Base-by-base conservation (phyloP, 2,888 invertebrate genomes). In the Lissocephala sabroskyi region DNA sequence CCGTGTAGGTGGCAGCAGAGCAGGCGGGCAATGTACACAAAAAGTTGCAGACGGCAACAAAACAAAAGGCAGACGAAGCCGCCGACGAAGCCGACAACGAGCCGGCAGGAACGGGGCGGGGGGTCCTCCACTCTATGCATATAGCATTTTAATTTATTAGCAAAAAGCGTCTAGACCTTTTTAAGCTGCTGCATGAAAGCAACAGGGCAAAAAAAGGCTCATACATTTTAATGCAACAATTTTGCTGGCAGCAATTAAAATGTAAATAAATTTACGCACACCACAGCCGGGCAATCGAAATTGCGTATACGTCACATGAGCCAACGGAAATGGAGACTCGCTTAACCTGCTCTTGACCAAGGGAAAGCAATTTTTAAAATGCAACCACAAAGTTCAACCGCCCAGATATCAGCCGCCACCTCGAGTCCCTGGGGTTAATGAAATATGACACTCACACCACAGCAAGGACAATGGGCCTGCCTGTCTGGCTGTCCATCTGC, bases 121-220 rank as follows among this genome's bases (percentile, higher is more conserved):
- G 62, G 56, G 42, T 53, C 18, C 17, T 37, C 14, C 16, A 16
- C 56, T 57, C 65, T 76, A 76, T 77, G 75, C 67, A 77, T 74
- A 77, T 66, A 67, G 78, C 75, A 75, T 73, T 73, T 73, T 73
- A 73, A 77, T 73, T 77, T 73, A 73, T 73, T 78, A 73, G 73
- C 62, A 70, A 70, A 75, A 77, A 71, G 62, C 59, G 73, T 73
- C 73, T 73, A 73, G 73, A 73, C 73, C 67, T 62, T 73, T 73
- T 73, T 71, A 74, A 71, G 77, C 77, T 73, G 52, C n/a, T 3
- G 30, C 41, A 29, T 17, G n/a, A 40, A 11, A 30, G 30, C 28
- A 10, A 39, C 2, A 41, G 9, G 6, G 18, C 3, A 29, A 39
- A 16, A 10, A 30, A 17, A 14, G 16, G 46, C 52, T 56, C 56